Evolutionary conservation across 1,140 invertebrate species (phyloP), one percentile per base, ranked within the genome.

Genomic region (Ruditapes philippinarum): DNA sequence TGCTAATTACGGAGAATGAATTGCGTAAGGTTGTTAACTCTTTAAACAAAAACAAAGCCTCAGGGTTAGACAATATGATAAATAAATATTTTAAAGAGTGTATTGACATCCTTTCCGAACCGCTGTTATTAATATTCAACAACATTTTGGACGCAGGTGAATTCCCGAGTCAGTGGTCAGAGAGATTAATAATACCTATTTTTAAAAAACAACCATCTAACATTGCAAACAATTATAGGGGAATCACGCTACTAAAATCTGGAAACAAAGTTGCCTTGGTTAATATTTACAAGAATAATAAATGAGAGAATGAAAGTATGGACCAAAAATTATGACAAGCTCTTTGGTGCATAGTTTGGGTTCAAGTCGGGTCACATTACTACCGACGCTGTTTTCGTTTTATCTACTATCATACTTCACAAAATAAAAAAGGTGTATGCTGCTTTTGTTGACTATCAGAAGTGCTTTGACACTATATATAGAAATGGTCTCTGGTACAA

Each of bases 341-440:
- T 28, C 25, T 12, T n/a, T 0, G 33, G 36, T 36, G 36, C 33
- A 22, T 49, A 57, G 9, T 28, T 31, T n/a, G 76, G 81, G 2
- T 86, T 87, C 76, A 28, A 68, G 22, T 42, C 70, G 42, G 54
- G 74, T 0, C 73, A 85, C 31, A 49, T n/a, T n/a, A n/a, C n/a
- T n/a, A n/a, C n/a, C n/a, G n/a, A n/a, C n/a, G n/a, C n/a, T n/a
- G n/a, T n/a, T n/a, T n/a, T n/a, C n/a, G n/a, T n/a, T n/a, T n/a
- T n/a, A n/a, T n/a, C n/a, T n/a, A n/a, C n/a, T n/a, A n/a, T n/a
- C n/a, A n/a, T n/a, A n/a, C n/a, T n/a, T n/a, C n/a, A n/a, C n/a
- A n/a, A n/a, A n/a, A n/a, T n/a, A n/a, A n/a, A n/a, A n/a, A n/a
- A n/a, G n/a, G n/a, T n/a, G n/a, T n/a, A n/a, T n/a, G n/a, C n/a